Evolutionary conservation across 1,140 invertebrate species (phyloP).

Genomic region (Neotoxoptera formosana): DNA sequence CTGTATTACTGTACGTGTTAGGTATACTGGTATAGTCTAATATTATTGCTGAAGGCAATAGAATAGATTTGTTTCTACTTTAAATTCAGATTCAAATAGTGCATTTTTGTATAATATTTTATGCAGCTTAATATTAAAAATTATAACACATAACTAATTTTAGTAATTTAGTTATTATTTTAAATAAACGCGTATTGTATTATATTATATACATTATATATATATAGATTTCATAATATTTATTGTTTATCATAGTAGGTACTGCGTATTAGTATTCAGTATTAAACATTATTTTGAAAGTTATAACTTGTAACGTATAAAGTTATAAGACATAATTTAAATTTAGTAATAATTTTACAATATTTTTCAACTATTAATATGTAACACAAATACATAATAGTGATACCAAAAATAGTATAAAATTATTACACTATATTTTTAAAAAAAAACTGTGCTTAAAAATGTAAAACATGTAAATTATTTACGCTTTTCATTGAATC

Average conservation of each 20-base stretch:
- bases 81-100: too few relatives aligned
- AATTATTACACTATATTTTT: not conserved
- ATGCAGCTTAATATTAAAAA: not conserved
- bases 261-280: not conserved
- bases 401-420: not conserved
- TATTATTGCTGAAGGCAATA: too few relatives aligned
- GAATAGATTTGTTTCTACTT: too few relatives aligned
- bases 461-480: not conserved
- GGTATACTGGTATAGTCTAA: not conserved
- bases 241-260: too few relatives aligned
- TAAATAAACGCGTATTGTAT: not conserved
- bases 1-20: too few relatives aligned
- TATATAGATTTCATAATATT: too few relatives aligned
- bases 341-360: not conserved
- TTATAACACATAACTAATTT: not conserved
- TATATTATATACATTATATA: not conserved
- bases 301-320: not conserved
- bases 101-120: not conserved
- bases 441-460: not conserved
- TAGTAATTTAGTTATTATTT: not conserved
- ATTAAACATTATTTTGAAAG: not conserved
- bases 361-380: not conserved
- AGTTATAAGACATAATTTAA: not conserved
- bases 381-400: not conserved
- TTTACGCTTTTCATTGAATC: not conserved